These are phyloP conservation scores for Aethes cnicana DNA, from an alignment of 2,888 invertebrate species.

Conservation along the genomic window DNA sequence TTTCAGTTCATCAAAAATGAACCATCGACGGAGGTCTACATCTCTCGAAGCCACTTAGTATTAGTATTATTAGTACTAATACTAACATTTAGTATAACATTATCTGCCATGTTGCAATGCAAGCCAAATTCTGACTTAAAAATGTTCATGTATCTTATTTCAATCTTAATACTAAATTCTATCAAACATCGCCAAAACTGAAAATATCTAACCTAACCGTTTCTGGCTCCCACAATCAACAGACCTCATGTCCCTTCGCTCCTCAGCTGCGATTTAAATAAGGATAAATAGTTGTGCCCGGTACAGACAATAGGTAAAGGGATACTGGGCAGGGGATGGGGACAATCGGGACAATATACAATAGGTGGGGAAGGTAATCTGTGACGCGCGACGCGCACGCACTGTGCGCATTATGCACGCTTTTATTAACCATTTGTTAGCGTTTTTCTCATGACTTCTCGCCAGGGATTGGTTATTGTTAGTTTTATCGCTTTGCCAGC, in stretches of 20 bases:
- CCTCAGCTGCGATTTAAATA: conserved; percentile 46
- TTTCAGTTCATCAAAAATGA: too few species aligned
- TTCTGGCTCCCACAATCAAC: neutral
- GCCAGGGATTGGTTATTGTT: neutral
- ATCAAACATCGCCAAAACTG: neutral
- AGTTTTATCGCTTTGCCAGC: neutral
- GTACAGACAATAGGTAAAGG: conserved; percentile 34
- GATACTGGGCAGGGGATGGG: conserved; percentile 36
- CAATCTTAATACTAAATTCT: neutral
- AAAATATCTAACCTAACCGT: neutral
- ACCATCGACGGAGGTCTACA: too few species aligned
- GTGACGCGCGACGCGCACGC: conserved; percentile 31
- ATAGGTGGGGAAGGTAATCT: conserved; percentile 37
- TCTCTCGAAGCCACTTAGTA: too few species aligned
- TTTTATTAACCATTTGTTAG: conserved; percentile 60
- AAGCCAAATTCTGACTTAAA: too few species aligned
- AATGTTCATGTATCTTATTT: too few species aligned
- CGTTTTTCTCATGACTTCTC: conserved; percentile 34
- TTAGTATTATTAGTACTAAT: too few species aligned
- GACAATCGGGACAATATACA: conserved; percentile 33
- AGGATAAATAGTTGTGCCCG: conserved; percentile 51
- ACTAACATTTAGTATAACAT: too few species aligned
- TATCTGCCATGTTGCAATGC: too few species aligned
- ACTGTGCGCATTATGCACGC: conserved; percentile 56
- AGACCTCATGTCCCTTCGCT: conserved; percentile 1